Evolutionary conservation across 1,140 invertebrate species (phyloP).

Genomic region (Brachionus koreanus): DNA sequence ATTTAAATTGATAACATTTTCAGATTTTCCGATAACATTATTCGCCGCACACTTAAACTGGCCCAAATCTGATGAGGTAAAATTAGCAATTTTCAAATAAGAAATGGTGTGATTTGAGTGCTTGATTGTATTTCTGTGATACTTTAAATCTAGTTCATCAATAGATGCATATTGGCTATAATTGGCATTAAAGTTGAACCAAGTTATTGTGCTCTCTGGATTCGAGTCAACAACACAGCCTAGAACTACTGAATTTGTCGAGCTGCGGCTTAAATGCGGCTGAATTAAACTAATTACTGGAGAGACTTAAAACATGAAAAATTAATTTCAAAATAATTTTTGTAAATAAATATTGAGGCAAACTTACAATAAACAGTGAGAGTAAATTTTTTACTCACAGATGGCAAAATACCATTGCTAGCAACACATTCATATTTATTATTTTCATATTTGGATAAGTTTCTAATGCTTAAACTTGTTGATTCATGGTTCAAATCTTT

Average conservation of each 20-base stretch:
- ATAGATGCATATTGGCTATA: not conserved
- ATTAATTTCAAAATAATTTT: not conserved
- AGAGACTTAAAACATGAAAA: not conserved
- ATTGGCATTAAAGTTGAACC: not conserved
- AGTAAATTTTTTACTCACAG: constrained; percentile 42
- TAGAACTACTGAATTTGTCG: not conserved
- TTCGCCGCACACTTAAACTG: constrained; percentile 24
- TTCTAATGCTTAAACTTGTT: constrained; percentile 14
- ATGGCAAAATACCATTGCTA: constrained; percentile 42
- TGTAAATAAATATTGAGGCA: not conserved
- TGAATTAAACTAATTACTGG: constrained; percentile 23
- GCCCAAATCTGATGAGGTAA: not conserved
- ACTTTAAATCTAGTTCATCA: not conserved
- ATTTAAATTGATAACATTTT: not conserved
- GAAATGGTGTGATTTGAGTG: constrained; percentile 25
- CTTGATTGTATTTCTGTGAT: not conserved
- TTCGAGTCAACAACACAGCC: constrained; percentile 32
- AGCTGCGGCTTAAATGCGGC: not conserved
- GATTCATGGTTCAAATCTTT: constrained; percentile 41
- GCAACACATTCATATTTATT: constrained; percentile 43
- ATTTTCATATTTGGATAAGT: constrained; percentile 25
- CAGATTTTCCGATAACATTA: constrained; percentile 13
- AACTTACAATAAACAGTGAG: constrained; percentile 40
- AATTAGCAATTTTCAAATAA: constrained; percentile 31
- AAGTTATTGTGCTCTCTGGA: constrained; percentile 1